Conservation (phyloP, 2,113 vertebrate species). For the Anhinga anhinga region DNA sequence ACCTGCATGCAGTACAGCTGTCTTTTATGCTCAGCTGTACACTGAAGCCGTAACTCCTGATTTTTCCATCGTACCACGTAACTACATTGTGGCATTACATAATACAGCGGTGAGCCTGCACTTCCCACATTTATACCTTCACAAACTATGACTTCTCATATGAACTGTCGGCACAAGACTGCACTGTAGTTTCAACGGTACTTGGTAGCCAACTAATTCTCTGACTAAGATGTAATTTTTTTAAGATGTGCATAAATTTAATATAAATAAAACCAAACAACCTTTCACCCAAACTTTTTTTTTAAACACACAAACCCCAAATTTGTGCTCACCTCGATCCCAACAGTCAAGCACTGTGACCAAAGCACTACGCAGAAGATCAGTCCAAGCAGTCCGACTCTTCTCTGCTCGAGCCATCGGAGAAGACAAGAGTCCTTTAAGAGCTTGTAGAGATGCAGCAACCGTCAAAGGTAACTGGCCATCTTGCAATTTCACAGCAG, state of each 20-base stretch:
- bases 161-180: background rate
- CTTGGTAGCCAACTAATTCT: background rate
- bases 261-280: background rate
- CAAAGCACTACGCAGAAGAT: constrained; percentile 83
- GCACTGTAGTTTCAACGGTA: background rate
- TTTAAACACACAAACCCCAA: background rate
- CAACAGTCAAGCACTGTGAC: constrained; percentile 82
- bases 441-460: constrained; percentile 82
- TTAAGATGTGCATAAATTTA: background rate
- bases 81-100: background rate
- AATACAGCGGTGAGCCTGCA: background rate
- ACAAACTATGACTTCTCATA: background rate
- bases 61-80: fast-evolving
- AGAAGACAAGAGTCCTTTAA: constrained; percentile 83
- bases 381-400: constrained; percentile 82
- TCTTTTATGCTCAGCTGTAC: background rate
- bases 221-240: background rate
- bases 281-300: background rate
- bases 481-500: constrained; percentile 70
- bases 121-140: background rate
- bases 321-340: constrained; percentile 74
- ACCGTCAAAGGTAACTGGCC: constrained; percentile 69
- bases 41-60: background rate
- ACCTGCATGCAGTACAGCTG: background rate
- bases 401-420: constrained; percentile 92